A percentile compares a stretch with the other conserved stretches of the same genome.
Conservation (phyloP, 2,797 vertebrate genomes). For the Enoplosus armatus region DNA sequence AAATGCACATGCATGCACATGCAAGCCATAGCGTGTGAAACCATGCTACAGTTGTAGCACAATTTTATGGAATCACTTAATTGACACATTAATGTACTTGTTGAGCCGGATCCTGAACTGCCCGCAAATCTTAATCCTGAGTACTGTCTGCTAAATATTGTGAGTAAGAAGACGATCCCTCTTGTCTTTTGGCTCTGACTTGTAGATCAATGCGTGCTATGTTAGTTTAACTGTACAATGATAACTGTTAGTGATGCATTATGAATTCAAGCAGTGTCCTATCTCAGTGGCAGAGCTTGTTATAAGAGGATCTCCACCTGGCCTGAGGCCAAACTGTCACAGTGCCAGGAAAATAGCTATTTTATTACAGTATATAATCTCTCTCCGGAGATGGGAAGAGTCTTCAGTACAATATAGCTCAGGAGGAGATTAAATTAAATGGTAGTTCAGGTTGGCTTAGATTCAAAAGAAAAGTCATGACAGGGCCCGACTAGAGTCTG, state of each 20-base stretch:
- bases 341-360: slow-evolving; percentile 35
- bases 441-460: slow-evolving; percentile 30
- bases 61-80: not conserved
- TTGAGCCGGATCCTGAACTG: slow-evolving; percentile 20
- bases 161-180: not conserved
- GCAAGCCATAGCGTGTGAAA: not conserved
- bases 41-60: not conserved
- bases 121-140: not conserved
- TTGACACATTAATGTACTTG: slow-evolving; percentile 7
- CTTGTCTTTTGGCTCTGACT: not conserved
- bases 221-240: slow-evolving; percentile 10
- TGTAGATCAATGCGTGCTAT: slow-evolving; percentile 24
- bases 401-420: slow-evolving; percentile 32
- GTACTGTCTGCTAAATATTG: not conserved
- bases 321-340: slow-evolving; percentile 50
- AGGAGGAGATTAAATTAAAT: slow-evolving; percentile 26
- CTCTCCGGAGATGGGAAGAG: slow-evolving; percentile 17
- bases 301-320: slow-evolving; percentile 38
- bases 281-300: slow-evolving; percentile 27
- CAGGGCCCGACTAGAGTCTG: slow-evolving; percentile 22
- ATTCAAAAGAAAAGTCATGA: slow-evolving; percentile 37
- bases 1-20: not conserved
- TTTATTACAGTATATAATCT: slow-evolving; percentile 24
- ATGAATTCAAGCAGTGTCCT: slow-evolving; percentile 4
- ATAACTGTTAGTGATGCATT: slow-evolving; percentile 7